Base-by-base conservation (phyloP, 53 echinoderm and acorn worm species). In the Crossaster papposus region DNA sequence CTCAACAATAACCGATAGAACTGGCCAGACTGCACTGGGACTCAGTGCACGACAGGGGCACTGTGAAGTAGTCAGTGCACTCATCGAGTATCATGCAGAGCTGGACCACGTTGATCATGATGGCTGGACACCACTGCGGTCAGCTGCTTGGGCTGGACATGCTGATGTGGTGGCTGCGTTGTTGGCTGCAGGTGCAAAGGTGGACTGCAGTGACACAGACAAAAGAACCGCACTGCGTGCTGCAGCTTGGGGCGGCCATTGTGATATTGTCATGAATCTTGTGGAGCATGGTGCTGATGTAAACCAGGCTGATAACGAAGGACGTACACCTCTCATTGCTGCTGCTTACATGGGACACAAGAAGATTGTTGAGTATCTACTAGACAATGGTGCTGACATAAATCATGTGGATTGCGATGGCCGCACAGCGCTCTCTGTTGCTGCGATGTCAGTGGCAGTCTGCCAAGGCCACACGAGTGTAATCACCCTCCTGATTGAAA, bases 161-260 rank as follows among this genome's bases (percentile, higher is more conserved):
- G 94, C 99, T 14, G 99, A 98, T 82, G 99, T 98, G 0, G 99
- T 98, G 15, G 89, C 90, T 85, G 91, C 99, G 20, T 81, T 98
- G 75, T 91, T 98, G 50, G 92, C 81, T 85, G 94, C 94, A 52
- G 99, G 99, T 37, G 99, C 99, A 22, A 94, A 96, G 78, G 99
- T 98, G 10, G 99, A 98, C 80, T 94, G 95, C 64, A 94, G 95
- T 85, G 99, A 98, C 90, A 93, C 90, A 14, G 99, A 98, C 76
- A 95, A 98, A 79, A 82, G 99, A 44, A 98, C 99, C 30, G 99
- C 99, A 34, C 83, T 98, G 22, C 80, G 99, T 88, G 99, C 99
- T 36, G 99, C 99, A 81, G 99, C 99, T n/a, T 98, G 99, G 99
- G 99, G 99, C 64, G 99, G 99, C 35, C 99, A 98, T 89, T 92